Conservation (phyloP, 2,797 vertebrate genomes). For the Harpagifer antarcticus region DNA sequence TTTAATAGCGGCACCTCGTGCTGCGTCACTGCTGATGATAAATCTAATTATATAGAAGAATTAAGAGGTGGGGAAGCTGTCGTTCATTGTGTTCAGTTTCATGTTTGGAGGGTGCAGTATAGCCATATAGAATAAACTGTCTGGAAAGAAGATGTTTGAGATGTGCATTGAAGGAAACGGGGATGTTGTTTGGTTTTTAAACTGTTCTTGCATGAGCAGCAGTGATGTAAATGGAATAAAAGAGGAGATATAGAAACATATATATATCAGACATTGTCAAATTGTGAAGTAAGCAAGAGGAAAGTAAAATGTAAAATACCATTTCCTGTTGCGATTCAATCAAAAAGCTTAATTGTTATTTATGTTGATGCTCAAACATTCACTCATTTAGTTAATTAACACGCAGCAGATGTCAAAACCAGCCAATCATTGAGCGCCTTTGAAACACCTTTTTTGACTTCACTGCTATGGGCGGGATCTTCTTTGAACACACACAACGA, state of each 20-base stretch:
- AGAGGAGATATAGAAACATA: neutral
- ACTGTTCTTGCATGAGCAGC: constrained; percentile 38
- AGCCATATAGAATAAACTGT: constrained; percentile 4
- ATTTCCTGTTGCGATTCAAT: constrained; percentile 18
- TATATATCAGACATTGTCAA: neutral
- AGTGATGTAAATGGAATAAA: constrained; percentile 31
- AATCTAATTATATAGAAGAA: constrained; percentile 11
- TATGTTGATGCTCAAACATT: constrained; percentile 2
- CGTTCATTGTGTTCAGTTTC: constrained; percentile 12
- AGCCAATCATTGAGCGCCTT: constrained; percentile 50
- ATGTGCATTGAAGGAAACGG: neutral
- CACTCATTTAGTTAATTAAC: constrained; percentile 19
- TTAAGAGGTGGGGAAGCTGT: constrained; percentile 1
- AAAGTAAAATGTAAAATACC: constrained; percentile 9
- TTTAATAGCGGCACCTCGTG: constrained; percentile 36
- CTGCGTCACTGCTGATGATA: constrained; percentile 25
- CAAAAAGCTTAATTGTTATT: constrained; percentile 11
- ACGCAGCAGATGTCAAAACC: constrained; percentile 44
- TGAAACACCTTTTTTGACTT: constrained; percentile 25
- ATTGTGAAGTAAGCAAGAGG: constrained; percentile 13
- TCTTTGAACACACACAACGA: constrained; percentile 54
- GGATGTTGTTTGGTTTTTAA: constrained; percentile 8
- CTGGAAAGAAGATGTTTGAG: neutral
- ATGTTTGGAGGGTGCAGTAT: constrained; percentile 2
- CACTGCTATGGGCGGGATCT: constrained; percentile 45